Conservation (phyloP, 2,888 invertebrate species). For the Horisme vitalbata region DNA sequence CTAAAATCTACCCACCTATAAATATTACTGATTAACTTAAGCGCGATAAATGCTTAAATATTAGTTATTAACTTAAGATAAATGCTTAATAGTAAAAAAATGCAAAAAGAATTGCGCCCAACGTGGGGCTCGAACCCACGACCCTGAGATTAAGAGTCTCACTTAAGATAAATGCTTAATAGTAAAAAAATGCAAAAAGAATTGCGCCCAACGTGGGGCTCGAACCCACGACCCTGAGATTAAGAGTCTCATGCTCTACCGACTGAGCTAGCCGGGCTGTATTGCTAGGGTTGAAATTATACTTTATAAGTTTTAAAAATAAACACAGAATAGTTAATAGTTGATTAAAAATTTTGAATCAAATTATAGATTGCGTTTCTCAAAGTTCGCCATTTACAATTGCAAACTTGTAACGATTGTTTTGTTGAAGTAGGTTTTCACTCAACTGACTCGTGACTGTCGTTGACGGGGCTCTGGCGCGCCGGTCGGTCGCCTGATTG, state of each 20-base stretch:
- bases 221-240: conserved; percentile 86
- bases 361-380: no score
- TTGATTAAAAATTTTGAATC: no score
- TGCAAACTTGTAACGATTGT: no score
- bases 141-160: conserved; percentile 86
- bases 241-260: conserved; percentile 84
- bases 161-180: not conserved
- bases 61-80: no score
- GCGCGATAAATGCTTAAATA: no score
- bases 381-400: no score
- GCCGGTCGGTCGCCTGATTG: no score
- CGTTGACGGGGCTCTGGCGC: no score
- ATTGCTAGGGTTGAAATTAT: not conserved
- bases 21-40: no score
- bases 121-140: conserved; percentile 85
- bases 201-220: conserved; percentile 83
- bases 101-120: conserved; percentile 61
- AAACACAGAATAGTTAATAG: conserved; percentile 1
- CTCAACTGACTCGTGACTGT: no score
- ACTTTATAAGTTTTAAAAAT: not conserved
- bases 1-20: no score
- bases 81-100: conserved; percentile 4
- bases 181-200: conserved; percentile 21
- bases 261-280: conserved; percentile 83
- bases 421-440: no score